Conservation (phyloP, 1,140 invertebrate genomes). For the Bombus difficillimus region DNA sequence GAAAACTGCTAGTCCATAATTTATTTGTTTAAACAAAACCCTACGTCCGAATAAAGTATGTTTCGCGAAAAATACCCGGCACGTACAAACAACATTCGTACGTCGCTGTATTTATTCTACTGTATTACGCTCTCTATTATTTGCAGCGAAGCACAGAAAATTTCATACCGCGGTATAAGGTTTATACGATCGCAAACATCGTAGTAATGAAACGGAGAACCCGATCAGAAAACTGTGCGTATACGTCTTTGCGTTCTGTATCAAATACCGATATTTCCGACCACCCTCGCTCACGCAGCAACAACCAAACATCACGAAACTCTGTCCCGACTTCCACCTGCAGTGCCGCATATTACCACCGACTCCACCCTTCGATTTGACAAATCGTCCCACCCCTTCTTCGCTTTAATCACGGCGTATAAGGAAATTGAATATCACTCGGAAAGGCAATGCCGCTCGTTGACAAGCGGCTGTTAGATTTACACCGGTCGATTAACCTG, state of each 20-base stretch:
- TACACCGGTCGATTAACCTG: slow-evolving; percentile 33
- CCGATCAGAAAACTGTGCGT: neutral
- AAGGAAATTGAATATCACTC: neutral
- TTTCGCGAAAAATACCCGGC: neutral
- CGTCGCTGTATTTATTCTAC: neutral
- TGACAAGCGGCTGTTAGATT: slow-evolving; percentile 25
- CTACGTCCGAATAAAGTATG: neutral
- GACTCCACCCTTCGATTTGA: too few relatives aligned
- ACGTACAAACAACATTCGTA: neutral
- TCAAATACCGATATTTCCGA: neutral
- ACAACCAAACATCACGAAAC: neutral
- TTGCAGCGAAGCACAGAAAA: neutral
- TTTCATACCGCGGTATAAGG: neutral
- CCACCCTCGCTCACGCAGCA: too few relatives aligned
- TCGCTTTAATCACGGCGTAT: neutral
- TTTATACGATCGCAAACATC: neutral
- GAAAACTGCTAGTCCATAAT: neutral
- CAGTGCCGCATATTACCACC: neutral
- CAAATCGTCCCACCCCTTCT: neutral
- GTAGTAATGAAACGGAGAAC: neutral
- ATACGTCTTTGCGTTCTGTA: neutral
- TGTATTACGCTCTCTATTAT: neutral
- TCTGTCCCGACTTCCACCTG: neutral
- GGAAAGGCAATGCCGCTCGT: neutral
- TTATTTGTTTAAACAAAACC: neutral